phyloP scores from a whole-genome alignment of 2,888 invertebrate species.

The Xiphydria camelus region DNA sequence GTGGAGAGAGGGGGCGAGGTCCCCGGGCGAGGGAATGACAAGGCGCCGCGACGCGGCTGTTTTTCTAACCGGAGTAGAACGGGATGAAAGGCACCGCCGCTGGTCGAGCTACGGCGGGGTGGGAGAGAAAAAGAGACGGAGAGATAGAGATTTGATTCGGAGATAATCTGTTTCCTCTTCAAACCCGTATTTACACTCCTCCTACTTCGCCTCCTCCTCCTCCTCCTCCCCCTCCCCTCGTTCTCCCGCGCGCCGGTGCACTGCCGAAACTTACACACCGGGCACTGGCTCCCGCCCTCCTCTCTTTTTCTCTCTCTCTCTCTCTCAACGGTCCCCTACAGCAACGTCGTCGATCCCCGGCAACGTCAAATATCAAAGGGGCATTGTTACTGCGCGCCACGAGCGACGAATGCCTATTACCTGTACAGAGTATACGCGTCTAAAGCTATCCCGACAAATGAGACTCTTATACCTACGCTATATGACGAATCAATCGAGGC shows the following conservation, averaged over 20 bases:
- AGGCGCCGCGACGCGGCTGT: slow-evolving; percentile 18
- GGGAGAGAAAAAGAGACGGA: slow-evolving; percentile 4
- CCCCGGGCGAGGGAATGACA: slow-evolving; percentile 7
- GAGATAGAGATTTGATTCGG: slow-evolving; percentile 14
- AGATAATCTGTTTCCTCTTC: slow-evolving; percentile 18
- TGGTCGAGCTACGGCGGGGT: no score
- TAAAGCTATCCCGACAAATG: no score
- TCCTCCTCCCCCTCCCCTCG: not conserved
- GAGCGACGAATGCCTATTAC: no score
- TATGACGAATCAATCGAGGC: no score
- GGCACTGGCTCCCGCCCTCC: no score
- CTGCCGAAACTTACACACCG: no score
- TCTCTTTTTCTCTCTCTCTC: slow-evolving; percentile 9
- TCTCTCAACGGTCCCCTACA: slow-evolving; percentile 3
- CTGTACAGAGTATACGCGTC: no score
- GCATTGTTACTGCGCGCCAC: no score
- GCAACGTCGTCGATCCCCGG: slow-evolving; percentile 2
- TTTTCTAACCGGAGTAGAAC: slow-evolving; percentile 35
- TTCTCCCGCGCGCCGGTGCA: no score
- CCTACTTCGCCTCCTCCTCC: slow-evolving; percentile 16
- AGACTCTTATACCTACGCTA: no score
- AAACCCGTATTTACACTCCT: slow-evolving; percentile 14
- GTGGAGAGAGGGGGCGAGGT: not conserved
- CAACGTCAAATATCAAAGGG: slow-evolving; percentile 4
- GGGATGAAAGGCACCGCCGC: slow-evolving; percentile 37